Evolutionary conservation across 1,140 invertebrate species (phyloP).

Genomic region (Pseudoatta argentina): DNA sequence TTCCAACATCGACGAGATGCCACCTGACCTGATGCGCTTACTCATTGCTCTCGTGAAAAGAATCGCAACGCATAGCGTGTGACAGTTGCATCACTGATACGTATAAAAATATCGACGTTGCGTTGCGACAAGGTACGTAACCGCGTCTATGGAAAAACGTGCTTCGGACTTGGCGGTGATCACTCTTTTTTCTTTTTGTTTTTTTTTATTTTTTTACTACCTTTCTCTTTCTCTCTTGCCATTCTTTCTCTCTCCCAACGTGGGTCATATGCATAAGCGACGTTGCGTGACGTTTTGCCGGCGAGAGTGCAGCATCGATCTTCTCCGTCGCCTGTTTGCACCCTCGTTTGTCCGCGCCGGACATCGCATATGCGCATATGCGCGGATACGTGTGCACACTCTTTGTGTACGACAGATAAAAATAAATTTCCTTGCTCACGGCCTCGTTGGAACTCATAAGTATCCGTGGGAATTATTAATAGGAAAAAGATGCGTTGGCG

Average conservation of each 20-base stretch:
- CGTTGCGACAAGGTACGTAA: slow-evolving; percentile 18
- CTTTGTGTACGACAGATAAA: slow-evolving; percentile 65
- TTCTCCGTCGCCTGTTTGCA: slow-evolving; percentile 47
- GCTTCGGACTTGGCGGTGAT: slow-evolving; percentile 24
- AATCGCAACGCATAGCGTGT: slow-evolving; percentile 7
- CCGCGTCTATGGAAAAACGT: slow-evolving; percentile 29
- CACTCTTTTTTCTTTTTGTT: slow-evolving; percentile 2
- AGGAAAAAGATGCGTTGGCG: not conserved
- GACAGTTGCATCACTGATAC: slow-evolving; percentile 26
- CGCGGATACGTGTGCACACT: slow-evolving; percentile 27
- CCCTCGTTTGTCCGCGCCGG: slow-evolving; percentile 57
- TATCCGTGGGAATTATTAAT: slow-evolving; percentile 36
- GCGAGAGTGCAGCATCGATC: slow-evolving; percentile 62
- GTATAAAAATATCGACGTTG: slow-evolving; percentile 29
- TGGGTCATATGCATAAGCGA: slow-evolving; percentile 50
- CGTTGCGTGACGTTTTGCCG: slow-evolving; percentile 64
- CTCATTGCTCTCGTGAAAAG: slow-evolving; percentile 34
- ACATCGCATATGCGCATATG: slow-evolving; percentile 56
- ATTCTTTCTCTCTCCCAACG: slow-evolving; percentile 69
- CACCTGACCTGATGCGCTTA: slow-evolving; percentile 50
- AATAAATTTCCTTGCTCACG: slow-evolving; percentile 65
- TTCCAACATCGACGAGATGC: slow-evolving; percentile 44
- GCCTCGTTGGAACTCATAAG: slow-evolving; percentile 11
- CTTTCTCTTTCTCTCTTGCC: not conserved
- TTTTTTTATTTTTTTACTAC: not conserved